Percentiles rank a stretch among this genome's conserved stretches.
phyloP scores from a whole-genome alignment of 1,140 invertebrate genomes.

The Aphaenogaster rudis region DNA sequence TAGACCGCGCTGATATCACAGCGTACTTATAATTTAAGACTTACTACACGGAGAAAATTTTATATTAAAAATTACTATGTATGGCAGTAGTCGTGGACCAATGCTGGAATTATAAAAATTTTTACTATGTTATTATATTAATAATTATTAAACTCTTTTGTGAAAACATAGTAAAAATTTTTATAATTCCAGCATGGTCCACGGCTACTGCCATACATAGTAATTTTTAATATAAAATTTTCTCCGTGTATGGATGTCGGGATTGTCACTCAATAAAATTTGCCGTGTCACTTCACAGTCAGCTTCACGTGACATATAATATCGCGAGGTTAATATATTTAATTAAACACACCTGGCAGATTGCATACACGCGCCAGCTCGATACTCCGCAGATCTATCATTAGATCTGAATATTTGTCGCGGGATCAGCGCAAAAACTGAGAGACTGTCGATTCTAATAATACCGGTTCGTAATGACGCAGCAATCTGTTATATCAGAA shows the following conservation, averaged over 20 bases:
- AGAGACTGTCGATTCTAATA: conserved; percentile 22
- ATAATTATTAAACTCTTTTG: no score
- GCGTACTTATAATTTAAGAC: background rate
- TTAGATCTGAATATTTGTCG: conserved; percentile 9
- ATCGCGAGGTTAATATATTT: conserved; percentile 48
- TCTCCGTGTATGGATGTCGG: background rate
- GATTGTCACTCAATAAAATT: conserved; percentile 42
- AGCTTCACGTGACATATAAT: conserved; percentile 43
- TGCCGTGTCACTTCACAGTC: conserved; percentile 57
- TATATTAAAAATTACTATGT: no score
- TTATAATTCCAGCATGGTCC: no score
- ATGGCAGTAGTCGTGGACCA: no score
- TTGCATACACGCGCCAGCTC: background rate
- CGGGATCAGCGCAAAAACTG: background rate
- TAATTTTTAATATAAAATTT: no score
- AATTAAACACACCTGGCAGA: conserved; percentile 49
- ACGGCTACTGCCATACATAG: no score
- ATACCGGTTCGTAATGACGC: background rate
- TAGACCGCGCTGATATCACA: conserved; percentile 30
- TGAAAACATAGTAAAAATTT: no score
- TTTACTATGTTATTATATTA: no score
- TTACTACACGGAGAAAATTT: background rate
- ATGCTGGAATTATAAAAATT: no score
- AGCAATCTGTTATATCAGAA: background rate
- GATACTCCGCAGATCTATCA: conserved; percentile 8